Percentiles rank a stretch among this genome's conserved stretches.
Evolutionary conservation across 2,797 vertebrate species (phyloP).

Genomic region (Catostomus latipinnis): DNA sequence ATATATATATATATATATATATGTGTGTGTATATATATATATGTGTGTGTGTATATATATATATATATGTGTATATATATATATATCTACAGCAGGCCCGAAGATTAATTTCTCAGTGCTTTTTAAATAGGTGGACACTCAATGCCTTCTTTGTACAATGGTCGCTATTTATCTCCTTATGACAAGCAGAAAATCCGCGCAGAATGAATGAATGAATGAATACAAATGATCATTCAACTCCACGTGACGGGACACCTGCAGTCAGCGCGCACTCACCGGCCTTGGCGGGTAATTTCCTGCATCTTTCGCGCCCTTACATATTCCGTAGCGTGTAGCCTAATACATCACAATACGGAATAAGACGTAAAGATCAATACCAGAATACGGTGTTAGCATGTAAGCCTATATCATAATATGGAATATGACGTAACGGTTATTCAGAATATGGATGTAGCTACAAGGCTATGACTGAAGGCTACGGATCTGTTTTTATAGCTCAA

Average conservation of each 20-base stretch:
- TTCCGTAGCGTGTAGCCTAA: not conserved
- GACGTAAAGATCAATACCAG: too few relatives aligned
- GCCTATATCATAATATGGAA: not conserved
- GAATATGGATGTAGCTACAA: too few relatives aligned
- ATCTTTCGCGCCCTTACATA: not conserved
- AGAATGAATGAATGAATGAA: constrained; percentile 76
- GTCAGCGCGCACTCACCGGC: constrained; percentile 65
- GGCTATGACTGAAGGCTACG: too few relatives aligned
- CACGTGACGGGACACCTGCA: constrained; percentile 78
- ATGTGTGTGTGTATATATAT: too few relatives aligned
- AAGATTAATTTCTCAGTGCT: constrained; percentile 54
- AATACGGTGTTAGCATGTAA: too few relatives aligned
- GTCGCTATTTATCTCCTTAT: constrained; percentile 72
- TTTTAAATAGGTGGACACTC: constrained; percentile 66
- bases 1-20: too few relatives aligned
- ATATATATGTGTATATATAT: too few relatives aligned
- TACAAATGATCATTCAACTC: constrained; percentile 72
- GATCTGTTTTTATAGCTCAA: too few relatives aligned
- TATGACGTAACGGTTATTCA: not conserved
- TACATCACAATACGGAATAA: too few relatives aligned
- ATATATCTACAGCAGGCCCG: too few relatives aligned
- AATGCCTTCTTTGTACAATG: constrained; percentile 67
- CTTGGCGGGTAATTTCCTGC: constrained; percentile 12
- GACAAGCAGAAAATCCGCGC: constrained; percentile 84
- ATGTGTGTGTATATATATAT: too few relatives aligned